A percentile compares a stretch with the other conserved stretches of the same genome.
Evolutionary conservation across 1,140 invertebrate genomes (phyloP).

Genomic region (Berghia stephanieae): DNA sequence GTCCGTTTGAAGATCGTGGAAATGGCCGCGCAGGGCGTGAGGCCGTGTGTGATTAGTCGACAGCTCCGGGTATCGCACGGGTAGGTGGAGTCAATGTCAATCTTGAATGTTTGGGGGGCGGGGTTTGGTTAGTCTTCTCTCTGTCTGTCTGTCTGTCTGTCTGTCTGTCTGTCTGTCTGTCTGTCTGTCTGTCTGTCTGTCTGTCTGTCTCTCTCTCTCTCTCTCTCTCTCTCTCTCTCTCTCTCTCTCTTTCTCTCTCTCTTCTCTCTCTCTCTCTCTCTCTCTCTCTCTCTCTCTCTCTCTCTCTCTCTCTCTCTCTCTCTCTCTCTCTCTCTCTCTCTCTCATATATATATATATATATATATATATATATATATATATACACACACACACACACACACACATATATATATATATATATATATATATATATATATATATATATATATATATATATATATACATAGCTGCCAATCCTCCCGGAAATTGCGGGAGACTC

Average conservation of each 20-base stretch:
- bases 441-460: neutral
- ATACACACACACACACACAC: constrained; percentile 8
- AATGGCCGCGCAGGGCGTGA: constrained; percentile 88
- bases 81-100: neutral
- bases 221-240: neutral
- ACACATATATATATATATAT: neutral
- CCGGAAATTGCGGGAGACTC: no score
- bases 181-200: constrained; percentile 3
- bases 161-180: neutral
- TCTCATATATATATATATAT: neutral
- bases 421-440: neutral
- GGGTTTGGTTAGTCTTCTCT: neutral
- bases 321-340: neutral
- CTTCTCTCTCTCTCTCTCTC: neutral
- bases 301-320: neutral
- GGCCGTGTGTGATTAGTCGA: constrained; percentile 94
- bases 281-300: neutral
- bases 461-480: no score
- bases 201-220: neutral
- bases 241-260: neutral
- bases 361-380: no score
- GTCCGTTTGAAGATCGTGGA: constrained; percentile 96
- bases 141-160: constrained; percentile 4
- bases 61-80: constrained; percentile 94
- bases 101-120: neutral